Base-by-base conservation (phyloP, 2,888 invertebrate genomes). In the Leistus spinibarbis region DNA sequence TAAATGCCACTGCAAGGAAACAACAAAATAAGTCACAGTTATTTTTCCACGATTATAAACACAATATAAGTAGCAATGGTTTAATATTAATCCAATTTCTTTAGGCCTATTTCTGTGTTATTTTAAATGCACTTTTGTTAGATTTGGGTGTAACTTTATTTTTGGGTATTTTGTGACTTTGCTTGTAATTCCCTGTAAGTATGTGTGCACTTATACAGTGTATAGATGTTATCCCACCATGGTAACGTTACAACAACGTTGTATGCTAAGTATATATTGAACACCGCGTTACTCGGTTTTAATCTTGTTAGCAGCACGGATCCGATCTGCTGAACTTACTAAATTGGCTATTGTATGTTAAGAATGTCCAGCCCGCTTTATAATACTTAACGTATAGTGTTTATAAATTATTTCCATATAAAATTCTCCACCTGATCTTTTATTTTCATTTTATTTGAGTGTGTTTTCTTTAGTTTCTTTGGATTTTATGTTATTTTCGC, bases 321-420 rank as follows among this genome's bases (percentile, higher is more conserved):
- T 60, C 60, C 60, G 20, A 22, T 60, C 10, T 19, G 60, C 22
- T 40, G 19, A 16, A 56, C 56, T 19, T 20, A 60, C 60, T 60
- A 60, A 60, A 60, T 60, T 60, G 60, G 60, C 22, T 16, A 60
- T 60, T 60, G 60, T 60, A 60, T 60, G 60, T 60, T 60, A 60
- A 60, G 60, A 22, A 60, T 60, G 60, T 17, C 40, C 40, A 20
- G 22, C 60, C n/a, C 16, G 60, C 10, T 60, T 60, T 60, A 60
- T 19, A 60, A 22, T 40, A 40, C 40, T 40, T 40, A 40, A 40
- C 40, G 40, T 40, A 40, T 13, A 40, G 5, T 40, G 40, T 40
- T 40, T 40, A 40, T 40, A 40, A 40, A 40, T 40, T 40, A 40
- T 40, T 40, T 40, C 40, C 40, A 40, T 40, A 40, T 40, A 40